These are phyloP conservation scores for Myotis planiceps DNA, from an alignment of 2,797 vertebrate species.

Conservation along the genomic window DNA sequence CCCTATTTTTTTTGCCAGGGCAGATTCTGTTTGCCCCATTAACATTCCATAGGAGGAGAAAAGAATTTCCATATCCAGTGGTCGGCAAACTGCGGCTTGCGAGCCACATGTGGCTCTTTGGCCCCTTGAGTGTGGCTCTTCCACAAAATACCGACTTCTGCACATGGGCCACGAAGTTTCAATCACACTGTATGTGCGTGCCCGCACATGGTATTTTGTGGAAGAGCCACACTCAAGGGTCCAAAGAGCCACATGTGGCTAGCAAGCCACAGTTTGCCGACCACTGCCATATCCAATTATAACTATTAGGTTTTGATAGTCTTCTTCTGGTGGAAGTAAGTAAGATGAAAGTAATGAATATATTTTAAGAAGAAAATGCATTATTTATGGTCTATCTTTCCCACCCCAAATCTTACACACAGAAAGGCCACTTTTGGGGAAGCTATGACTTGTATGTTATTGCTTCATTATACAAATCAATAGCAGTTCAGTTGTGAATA, in stretches of 20 bases:
- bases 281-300: not conserved
- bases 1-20: not conserved
- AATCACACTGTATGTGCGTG: too few relatives aligned
- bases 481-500: conserved; percentile 27
- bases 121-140: too few relatives aligned
- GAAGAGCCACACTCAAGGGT: too few relatives aligned
- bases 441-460: not conserved
- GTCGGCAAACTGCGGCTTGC: too few relatives aligned
- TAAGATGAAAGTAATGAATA: not conserved
- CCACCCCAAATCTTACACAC: not conserved
- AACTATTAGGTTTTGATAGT: conserved; percentile 4
- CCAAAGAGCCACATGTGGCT: too few relatives aligned
- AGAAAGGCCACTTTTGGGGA: not conserved
- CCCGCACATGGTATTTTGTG: too few relatives aligned
- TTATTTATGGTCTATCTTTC: not conserved
- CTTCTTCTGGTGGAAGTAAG: not conserved
- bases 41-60: not conserved
- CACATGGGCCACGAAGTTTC: too few relatives aligned
- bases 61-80: not conserved
- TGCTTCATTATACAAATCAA: conserved; percentile 54
- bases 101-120: too few relatives aligned
- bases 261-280: too few relatives aligned
- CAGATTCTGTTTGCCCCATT: not conserved
- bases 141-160: too few relatives aligned
- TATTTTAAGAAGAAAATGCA: not conserved